Conservation (phyloP, 2,888 invertebrate genomes). For the Horisme vitalbata region DNA sequence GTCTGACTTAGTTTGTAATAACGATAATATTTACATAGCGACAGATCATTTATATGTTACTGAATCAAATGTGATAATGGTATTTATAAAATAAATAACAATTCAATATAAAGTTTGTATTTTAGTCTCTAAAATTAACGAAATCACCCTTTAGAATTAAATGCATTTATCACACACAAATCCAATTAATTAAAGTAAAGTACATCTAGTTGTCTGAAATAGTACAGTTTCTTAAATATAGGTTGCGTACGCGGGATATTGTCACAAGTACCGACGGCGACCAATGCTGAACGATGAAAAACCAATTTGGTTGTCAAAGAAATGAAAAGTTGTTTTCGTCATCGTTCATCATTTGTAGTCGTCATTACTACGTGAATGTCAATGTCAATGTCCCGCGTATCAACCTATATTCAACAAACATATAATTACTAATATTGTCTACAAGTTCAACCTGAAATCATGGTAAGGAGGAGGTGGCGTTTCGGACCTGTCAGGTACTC, state of each 20-base stretch:
- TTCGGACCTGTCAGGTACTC: slow-evolving; percentile 58
- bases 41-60: slow-evolving; percentile 64
- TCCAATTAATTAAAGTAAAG: neutral
- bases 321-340: too few species aligned
- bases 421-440: slow-evolving; percentile 33
- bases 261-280: too few species aligned
- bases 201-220: slow-evolving; percentile 17
- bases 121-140: slow-evolving; percentile 1
- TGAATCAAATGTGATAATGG: slow-evolving; percentile 74
- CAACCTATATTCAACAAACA: neutral
- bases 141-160: slow-evolving; percentile 1
- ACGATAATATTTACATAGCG: slow-evolving; percentile 59
- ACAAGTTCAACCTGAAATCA: slow-evolving; percentile 57
- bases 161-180: slow-evolving; percentile 14
- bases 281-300: slow-evolving; percentile 1
- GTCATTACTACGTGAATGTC: too few species aligned
- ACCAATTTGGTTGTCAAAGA: too few species aligned
- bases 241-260: too few species aligned
- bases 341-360: too few species aligned
- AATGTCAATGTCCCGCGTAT: too few species aligned
- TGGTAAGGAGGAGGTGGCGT: slow-evolving; percentile 77
- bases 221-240: too few species aligned
- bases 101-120: slow-evolving; percentile 33
- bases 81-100: slow-evolving; percentile 65
- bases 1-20: slow-evolving; percentile 69